phyloP scores from a whole-genome alignment of 2,888 invertebrate genomes.

The Anthoptus insignis region DNA sequence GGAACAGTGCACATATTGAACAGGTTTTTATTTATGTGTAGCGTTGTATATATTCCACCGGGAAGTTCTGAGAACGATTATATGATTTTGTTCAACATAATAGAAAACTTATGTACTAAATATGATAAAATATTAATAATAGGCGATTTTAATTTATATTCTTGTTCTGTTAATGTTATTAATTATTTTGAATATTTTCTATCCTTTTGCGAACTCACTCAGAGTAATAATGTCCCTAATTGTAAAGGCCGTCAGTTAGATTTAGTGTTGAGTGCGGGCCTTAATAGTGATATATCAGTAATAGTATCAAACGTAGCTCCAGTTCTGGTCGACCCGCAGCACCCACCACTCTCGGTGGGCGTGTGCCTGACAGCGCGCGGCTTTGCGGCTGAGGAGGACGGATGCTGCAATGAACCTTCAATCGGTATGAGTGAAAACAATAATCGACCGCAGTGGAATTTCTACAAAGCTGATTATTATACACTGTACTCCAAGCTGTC shows the following conservation, averaged over 20 bases:
- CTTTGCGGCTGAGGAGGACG: not conserved
- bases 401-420: conserved; percentile 44
- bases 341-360: not conserved
- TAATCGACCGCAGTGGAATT: conserved; percentile 9
- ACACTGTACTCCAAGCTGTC: conserved; percentile 2
- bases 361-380: not conserved
- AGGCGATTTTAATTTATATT: conserved; percentile 45
- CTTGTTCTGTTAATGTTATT: conserved; percentile 33
- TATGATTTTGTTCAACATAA: conserved; percentile 44
- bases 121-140: conserved; percentile 41
- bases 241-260: too few relatives aligned
- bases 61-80: conserved; percentile 16
- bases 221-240: too few relatives aligned
- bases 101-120: conserved; percentile 42
- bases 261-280: too few relatives aligned
- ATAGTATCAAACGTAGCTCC: too few relatives aligned
- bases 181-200: conserved; percentile 38
- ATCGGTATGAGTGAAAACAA: not conserved
- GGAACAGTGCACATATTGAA: not conserved
- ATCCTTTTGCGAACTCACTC: not conserved
- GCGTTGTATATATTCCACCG: not conserved
- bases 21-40: not conserved
- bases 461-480: conserved; percentile 2
- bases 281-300: too few relatives aligned
- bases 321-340: not conserved